These are phyloP conservation scores for Parnassius apollo DNA, from an alignment of 2,888 invertebrate genomes.

Conservation along the genomic window DNA sequence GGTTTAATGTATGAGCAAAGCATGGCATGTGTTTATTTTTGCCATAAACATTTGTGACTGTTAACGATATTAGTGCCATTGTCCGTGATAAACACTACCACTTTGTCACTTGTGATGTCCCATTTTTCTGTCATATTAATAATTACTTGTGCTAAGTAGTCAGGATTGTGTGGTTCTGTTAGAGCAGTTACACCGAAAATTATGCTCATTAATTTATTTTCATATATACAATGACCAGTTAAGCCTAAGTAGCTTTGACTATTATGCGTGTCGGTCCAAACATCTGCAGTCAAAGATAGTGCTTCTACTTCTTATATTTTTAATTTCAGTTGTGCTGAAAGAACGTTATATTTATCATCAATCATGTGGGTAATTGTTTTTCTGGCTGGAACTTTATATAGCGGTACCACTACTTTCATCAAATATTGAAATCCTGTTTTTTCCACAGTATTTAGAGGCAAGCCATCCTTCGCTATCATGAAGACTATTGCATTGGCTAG, in stretches of 20 bases:
- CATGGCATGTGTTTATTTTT: conserved; percentile 33
- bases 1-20: conserved; percentile 36
- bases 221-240: conserved; percentile 33
- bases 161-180: conserved; percentile 34
- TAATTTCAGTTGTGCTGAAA: too few relatives aligned
- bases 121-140: conserved; percentile 33
- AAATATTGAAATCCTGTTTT: too few relatives aligned
- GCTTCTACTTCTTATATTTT: too few relatives aligned
- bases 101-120: conserved; percentile 32
- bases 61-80: conserved; percentile 32
- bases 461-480: too few relatives aligned
- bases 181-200: conserved; percentile 32
- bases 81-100: conserved; percentile 33
- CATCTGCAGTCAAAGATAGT: too few relatives aligned
- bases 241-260: conserved; percentile 28
- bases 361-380: too few relatives aligned
- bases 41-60: conserved; percentile 35
- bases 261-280: too few relatives aligned
- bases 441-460: too few relatives aligned
- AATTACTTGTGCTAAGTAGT: conserved; percentile 33
- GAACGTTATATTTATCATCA: too few relatives aligned
- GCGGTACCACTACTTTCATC: too few relatives aligned
- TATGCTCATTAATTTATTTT: conserved; percentile 34
- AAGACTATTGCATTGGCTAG: too few relatives aligned
- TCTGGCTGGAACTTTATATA: too few relatives aligned